phyloP scores from a whole-genome alignment of 1,140 invertebrate species.

The Trinorchestia longiramus region DNA sequence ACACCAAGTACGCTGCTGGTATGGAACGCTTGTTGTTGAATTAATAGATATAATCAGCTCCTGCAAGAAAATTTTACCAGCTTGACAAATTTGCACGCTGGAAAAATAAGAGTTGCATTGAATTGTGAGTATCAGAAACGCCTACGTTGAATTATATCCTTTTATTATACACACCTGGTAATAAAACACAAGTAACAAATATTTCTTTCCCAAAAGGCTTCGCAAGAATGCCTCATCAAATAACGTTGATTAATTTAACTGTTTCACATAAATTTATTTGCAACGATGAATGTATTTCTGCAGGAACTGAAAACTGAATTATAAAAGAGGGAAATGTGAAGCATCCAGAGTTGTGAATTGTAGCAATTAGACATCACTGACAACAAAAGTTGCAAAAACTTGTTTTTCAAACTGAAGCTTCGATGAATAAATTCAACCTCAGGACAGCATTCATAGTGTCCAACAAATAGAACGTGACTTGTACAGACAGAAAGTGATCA shows the following conservation, averaged over 20 bases:
- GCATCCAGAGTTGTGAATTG: background rate
- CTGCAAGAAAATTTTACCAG: background rate
- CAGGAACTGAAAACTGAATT: background rate
- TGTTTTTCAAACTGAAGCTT: background rate
- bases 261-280: too few relatives aligned
- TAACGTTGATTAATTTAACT: too few relatives aligned
- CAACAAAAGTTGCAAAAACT: background rate
- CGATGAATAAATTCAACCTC: background rate
- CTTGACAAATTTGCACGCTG: background rate
- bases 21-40: background rate
- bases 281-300: too few relatives aligned
- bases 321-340: background rate
- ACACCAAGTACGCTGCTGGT: background rate
- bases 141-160: too few relatives aligned
- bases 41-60: background rate
- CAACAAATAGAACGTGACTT: background rate
- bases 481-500: background rate
- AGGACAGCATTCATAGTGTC: background rate
- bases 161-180: too few relatives aligned
- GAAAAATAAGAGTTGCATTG: background rate
- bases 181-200: too few relatives aligned
- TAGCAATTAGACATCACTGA: background rate
- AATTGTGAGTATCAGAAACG: too few relatives aligned
- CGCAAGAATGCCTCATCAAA: too few relatives aligned
- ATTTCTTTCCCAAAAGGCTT: too few relatives aligned